Percentiles rank a stretch among this genome's conserved stretches.
phyloP scores from a whole-genome alignment of 2,888 invertebrate genomes.

The Caenorhabditis sp. region DNA sequence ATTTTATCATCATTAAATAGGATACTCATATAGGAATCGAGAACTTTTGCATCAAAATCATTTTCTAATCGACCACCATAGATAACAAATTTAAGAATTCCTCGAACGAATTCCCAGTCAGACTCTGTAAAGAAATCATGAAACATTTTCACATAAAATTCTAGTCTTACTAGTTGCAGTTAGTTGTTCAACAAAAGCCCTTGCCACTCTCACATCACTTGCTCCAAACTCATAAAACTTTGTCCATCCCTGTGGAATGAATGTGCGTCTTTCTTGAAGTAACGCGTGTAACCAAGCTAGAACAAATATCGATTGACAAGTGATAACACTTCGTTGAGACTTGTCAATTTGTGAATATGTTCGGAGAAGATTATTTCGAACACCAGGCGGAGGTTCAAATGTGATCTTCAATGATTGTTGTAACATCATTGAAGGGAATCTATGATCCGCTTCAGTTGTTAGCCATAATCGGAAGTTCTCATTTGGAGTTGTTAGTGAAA shows the following conservation, averaged over 20 bases:
- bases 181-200: slow-evolving; percentile 77
- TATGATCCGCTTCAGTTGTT: slow-evolving; percentile 82
- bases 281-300: slow-evolving; percentile 88
- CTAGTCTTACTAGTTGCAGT: slow-evolving; percentile 59
- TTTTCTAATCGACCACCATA: slow-evolving; percentile 88
- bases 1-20: slow-evolving; percentile 62
- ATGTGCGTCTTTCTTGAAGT: slow-evolving; percentile 86
- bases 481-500: slow-evolving; percentile 74
- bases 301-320: slow-evolving; percentile 78
- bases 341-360: slow-evolving; percentile 44
- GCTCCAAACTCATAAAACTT: slow-evolving; percentile 88
- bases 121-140: too few relatives aligned
- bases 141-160: too few relatives aligned
- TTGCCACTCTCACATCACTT: slow-evolving; percentile 82
- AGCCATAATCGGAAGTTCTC: slow-evolving; percentile 83
- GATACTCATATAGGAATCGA: slow-evolving; percentile 78
- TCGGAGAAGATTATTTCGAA: slow-evolving; percentile 77
- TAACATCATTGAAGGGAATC: slow-evolving; percentile 49
- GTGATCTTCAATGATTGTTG: slow-evolving; percentile 66
- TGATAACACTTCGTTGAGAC: slow-evolving; percentile 67
- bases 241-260: slow-evolving; percentile 89
- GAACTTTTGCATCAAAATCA: slow-evolving; percentile 78
- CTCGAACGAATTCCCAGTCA: slow-evolving; percentile 9
- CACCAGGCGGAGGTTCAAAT: slow-evolving; percentile 80
- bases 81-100: slow-evolving; percentile 80